Base-by-base conservation (phyloP, 2,888 invertebrate genomes). In the Kuschelorhynchus macadamiae region DNA sequence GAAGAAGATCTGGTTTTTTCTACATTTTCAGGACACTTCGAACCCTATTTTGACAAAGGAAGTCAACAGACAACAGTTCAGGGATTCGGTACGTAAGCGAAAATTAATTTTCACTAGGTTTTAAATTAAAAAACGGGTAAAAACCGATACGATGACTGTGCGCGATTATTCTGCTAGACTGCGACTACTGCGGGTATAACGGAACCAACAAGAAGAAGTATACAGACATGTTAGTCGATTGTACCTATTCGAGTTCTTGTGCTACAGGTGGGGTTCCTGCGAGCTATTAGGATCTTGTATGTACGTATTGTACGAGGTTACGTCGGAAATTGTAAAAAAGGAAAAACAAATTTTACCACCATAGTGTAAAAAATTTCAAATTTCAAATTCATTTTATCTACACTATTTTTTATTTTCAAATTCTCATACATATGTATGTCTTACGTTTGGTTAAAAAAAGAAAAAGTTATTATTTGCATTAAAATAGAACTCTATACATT, bases 201-300 rank as follows among this genome's bases (percentile, higher is more conserved):
- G 68, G 68, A 63, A 68, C 63, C 46, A 30, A 12, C 44, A 47
- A 33, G 56, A 56, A 62, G 62, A 67, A 55, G 47, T 56, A 39
- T 25, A 42, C 46, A 60, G 61, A 62, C 52, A 61, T 63, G 63
- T 55, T 46, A 39, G 46, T 46, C 21, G 33, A 14, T 63, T 53
- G 53, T 53, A 47, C 53, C 63, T 55, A 47, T 33, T 55, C 16
- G 55, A 63, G 39, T 63, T 47, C 55, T 53, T 55, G 42, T 8
- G 57, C 57, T 56, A 52, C 67, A 67, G 67, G 67, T 67, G 67
- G 67, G 67, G 62, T 52, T 67, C 61, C 61, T 61, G 66, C 47
- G 18, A 36, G 25, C 47, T 16, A 39, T 32, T 56, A 32, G n/a
- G 44, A 32, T 56, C 32, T 56, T 25, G 30, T 50, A 12, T 55